phyloP scores from a whole-genome alignment of 2,797 vertebrate genomes.

The Smutsia temminckii region DNA sequence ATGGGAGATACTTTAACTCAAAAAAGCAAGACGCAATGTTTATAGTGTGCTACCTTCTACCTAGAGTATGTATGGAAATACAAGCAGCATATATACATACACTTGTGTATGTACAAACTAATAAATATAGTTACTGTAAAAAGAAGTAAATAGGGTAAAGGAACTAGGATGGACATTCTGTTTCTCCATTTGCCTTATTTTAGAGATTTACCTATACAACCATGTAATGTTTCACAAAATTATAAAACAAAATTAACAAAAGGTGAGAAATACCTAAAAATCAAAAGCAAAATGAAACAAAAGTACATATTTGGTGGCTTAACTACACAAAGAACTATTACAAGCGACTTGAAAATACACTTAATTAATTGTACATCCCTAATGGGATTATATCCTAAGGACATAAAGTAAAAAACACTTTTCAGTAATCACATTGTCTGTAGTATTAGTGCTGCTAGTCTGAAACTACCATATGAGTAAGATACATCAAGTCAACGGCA shows the following conservation, averaged over 20 bases:
- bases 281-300: constrained; percentile 7
- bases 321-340: background rate
- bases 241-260: background rate
- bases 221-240: background rate
- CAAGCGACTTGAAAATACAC: constrained; percentile 17
- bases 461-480: constrained; percentile 38
- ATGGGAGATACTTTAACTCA: background rate
- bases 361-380: background rate
- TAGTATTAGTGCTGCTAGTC: background rate
- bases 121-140: background rate
- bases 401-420: background rate
- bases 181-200: background rate
- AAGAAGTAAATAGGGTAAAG: background rate
- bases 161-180: background rate
- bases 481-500: background rate
- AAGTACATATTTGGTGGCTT: background rate
- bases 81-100: background rate
- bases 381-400: background rate
- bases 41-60: background rate
- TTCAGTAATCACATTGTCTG: constrained; percentile 11
- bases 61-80: background rate
- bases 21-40: background rate
- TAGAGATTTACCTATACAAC: background rate
- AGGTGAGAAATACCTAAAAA: background rate
- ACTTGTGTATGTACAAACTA: background rate